These are phyloP conservation scores for Stichodactyla mertensii DNA, from an alignment of 64 coral and sea anemone genomes.

Conservation along the genomic window DNA sequence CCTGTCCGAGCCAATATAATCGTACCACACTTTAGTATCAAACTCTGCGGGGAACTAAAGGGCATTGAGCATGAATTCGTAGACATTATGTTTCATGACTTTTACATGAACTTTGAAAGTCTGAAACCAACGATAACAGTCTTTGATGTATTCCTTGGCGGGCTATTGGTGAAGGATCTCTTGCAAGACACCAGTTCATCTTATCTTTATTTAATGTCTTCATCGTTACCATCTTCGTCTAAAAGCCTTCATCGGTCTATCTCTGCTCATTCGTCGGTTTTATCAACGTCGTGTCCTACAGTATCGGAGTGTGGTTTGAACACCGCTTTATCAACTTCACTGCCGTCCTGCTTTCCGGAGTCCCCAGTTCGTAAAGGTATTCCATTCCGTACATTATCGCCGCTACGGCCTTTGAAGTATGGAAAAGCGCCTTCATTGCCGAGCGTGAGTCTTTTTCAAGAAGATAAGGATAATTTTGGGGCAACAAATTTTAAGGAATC, in stretches of 20 bases:
- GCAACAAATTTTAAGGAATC: neutral
- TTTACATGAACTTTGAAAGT: slow-evolving; percentile 63
- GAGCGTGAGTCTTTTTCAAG: slow-evolving; percentile 20
- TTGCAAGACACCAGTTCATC: slow-evolving; percentile 69
- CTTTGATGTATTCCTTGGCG: slow-evolving; percentile 80
- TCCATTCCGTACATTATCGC: slow-evolving; percentile 56
- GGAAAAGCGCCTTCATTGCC: slow-evolving; percentile 60
- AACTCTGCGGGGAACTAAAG: slow-evolving; percentile 82
- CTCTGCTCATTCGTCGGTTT: slow-evolving; percentile 29
- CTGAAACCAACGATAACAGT: slow-evolving; percentile 56
- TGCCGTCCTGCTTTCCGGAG: slow-evolving; percentile 57
- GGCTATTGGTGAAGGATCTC: slow-evolving; percentile 82
- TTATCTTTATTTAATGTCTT: slow-evolving; percentile 83
- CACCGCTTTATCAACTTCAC: slow-evolving; percentile 62
- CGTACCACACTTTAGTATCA: slow-evolving; percentile 87
- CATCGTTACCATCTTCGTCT: slow-evolving; percentile 47
- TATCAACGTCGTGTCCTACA: slow-evolving; percentile 88
- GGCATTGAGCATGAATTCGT: slow-evolving; percentile 82
- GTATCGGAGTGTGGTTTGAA: slow-evolving; percentile 75
- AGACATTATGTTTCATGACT: slow-evolving; percentile 84
- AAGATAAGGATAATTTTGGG: neutral
- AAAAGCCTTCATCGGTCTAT: slow-evolving; percentile 21
- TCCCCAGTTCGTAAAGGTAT: slow-evolving; percentile 42
- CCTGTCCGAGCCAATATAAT: slow-evolving; percentile 71
- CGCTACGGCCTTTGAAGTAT: slow-evolving; percentile 69